Percentiles rank a stretch among this genome's conserved stretches.
Evolutionary conservation across 2,888 invertebrate species (phyloP).

Genomic region (Tachystola acroxantha): DNA sequence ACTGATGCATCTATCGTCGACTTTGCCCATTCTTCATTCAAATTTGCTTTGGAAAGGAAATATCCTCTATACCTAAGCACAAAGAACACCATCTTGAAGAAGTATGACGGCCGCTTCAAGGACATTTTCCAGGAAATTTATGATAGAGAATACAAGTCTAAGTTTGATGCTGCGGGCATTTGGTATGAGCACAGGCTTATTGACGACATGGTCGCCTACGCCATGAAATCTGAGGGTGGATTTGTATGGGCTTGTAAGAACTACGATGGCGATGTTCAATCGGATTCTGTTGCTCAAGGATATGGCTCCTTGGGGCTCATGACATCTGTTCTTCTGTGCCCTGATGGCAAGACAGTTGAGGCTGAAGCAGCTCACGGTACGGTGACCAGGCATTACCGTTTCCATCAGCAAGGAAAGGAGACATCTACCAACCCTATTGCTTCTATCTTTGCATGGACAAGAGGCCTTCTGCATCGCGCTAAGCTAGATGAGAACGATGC

Average conservation of each 20-base stretch:
- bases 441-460: slow-evolving; percentile 99
- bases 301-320: slow-evolving; percentile 97
- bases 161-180: slow-evolving; percentile 91
- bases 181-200: slow-evolving; percentile 99
- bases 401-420: slow-evolving; percentile 96
- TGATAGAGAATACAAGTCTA: slow-evolving; percentile 89
- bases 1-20: slow-evolving; percentile 95
- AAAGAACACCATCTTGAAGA: slow-evolving; percentile 97
- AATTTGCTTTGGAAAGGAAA: slow-evolving; percentile 90
- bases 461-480: slow-evolving; percentile 95
- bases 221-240: slow-evolving; percentile 98
- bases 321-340: slow-evolving; percentile 98
- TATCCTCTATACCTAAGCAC: slow-evolving; percentile 97
- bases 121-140: slow-evolving; percentile 98
- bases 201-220: slow-evolving; percentile 99
- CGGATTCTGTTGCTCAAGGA: slow-evolving; percentile 98
- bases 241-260: slow-evolving; percentile 99
- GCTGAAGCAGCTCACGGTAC: slow-evolving; percentile 99
- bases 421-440: slow-evolving; percentile 99
- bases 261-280: slow-evolving; percentile 99
- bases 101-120: slow-evolving; percentile 97
- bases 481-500: slow-evolving; percentile 91
- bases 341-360: slow-evolving; percentile 98
- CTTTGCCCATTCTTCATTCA: slow-evolving; percentile 97
- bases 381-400: slow-evolving; percentile 93